Conservation (phyloP, 2,797 vertebrate species). For the Pristis pectinata region DNA sequence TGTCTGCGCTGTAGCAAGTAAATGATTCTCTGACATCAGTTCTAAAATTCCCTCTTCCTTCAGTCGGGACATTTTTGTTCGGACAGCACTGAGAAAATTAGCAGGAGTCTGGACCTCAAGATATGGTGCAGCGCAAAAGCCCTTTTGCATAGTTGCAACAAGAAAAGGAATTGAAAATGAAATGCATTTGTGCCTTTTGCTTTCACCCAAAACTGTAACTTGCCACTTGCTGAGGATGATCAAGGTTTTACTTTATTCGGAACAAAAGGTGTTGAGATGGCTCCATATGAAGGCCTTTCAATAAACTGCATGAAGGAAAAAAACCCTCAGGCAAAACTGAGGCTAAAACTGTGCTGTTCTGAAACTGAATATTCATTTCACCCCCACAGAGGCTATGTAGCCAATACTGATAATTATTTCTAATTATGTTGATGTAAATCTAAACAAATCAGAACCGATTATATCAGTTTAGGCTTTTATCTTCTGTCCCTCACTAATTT, state of each 20-base stretch:
- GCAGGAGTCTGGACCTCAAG: background rate
- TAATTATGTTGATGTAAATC: conserved; percentile 21
- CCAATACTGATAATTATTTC: conserved; percentile 29
- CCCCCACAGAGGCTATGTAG: background rate
- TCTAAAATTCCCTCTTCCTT: background rate
- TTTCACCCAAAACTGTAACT: conserved; percentile 1
- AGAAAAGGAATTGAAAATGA: background rate
- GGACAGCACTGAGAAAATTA: background rate
- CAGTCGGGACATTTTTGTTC: background rate
- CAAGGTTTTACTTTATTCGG: conserved; percentile 6
- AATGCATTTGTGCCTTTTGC: background rate
- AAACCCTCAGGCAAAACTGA: background rate
- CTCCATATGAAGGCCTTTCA: conserved; percentile 11
- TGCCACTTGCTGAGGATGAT: background rate
- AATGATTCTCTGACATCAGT: no score
- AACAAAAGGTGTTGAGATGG: conserved; percentile 16
- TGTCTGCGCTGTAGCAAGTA: no score
- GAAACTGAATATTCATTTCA: conserved; percentile 28
- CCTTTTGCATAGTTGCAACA: background rate
- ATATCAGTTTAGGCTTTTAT: conserved; percentile 13
- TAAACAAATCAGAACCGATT: conserved; percentile 31
- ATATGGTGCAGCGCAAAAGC: background rate
- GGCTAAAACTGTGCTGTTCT: background rate
- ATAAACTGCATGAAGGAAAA: conserved; percentile 6
- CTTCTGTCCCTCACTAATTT: background rate